A percentile compares a stretch with the other conserved stretches of the same genome.
These are phyloP conservation scores for Calypte anna DNA, from an alignment of 2,113 vertebrate genomes.

Conservation along the genomic window DNA sequence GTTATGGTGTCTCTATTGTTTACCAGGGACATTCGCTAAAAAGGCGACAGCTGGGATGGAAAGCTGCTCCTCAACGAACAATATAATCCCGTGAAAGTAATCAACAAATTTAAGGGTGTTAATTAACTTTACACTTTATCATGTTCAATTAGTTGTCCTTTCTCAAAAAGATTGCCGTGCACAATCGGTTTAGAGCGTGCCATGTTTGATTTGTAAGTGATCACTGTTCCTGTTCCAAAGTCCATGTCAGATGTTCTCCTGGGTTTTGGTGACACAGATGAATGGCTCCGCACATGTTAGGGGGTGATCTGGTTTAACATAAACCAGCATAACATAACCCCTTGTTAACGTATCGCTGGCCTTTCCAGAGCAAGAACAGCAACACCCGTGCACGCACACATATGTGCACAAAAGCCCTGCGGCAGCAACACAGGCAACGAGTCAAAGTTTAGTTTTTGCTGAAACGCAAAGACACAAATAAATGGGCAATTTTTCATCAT, in stretches of 20 bases:
- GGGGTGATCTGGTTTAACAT: slow-evolving; percentile 85
- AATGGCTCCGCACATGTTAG: slow-evolving; percentile 84
- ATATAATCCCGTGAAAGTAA: slow-evolving; percentile 92
- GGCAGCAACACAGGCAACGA: not conserved
- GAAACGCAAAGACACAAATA: slow-evolving; percentile 68
- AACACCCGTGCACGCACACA: not conserved
- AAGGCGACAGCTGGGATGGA: slow-evolving; percentile 94
- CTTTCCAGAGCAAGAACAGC: slow-evolving; percentile 46
- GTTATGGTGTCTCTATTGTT: slow-evolving; percentile 94
- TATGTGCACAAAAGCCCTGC: not conserved
- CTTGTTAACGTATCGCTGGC: slow-evolving; percentile 78
- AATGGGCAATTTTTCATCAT: slow-evolving; percentile 81
- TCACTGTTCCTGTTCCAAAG: slow-evolving; percentile 84
- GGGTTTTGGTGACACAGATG: slow-evolving; percentile 89
- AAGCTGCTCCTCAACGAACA: slow-evolving; percentile 87
- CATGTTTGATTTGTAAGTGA: slow-evolving; percentile 95
- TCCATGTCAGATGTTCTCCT: slow-evolving; percentile 86
- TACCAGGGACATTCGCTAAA: slow-evolving; percentile 81
- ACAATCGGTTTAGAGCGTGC: slow-evolving; percentile 89
- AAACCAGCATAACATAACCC: slow-evolving; percentile 82
- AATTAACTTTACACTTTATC: slow-evolving; percentile 99
- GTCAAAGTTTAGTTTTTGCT: slow-evolving; percentile 67
- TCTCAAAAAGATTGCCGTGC: slow-evolving; percentile 87
- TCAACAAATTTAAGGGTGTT: slow-evolving; percentile 98
- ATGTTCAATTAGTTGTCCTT: slow-evolving; percentile 99